These are phyloP conservation scores for Spodoptera exigua DNA, from an alignment of 2,888 invertebrate species.

Conservation along the genomic window DNA sequence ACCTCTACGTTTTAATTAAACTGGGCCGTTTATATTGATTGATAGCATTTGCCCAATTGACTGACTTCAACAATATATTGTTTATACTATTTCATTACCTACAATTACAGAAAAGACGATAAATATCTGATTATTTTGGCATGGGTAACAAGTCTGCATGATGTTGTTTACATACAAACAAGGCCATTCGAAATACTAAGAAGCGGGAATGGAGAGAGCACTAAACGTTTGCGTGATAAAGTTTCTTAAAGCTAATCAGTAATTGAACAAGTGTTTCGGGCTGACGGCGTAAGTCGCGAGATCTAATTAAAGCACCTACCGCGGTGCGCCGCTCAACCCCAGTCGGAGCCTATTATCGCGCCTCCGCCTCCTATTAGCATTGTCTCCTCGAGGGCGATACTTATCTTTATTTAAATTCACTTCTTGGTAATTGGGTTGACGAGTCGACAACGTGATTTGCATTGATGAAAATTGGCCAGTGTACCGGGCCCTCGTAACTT, in stretches of 20 bases:
- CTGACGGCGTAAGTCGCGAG: slow-evolving; percentile 85
- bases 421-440: slow-evolving; percentile 90
- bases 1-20: slow-evolving; percentile 43
- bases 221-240: slow-evolving; percentile 73
- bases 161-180: slow-evolving; percentile 25
- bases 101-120: background rate
- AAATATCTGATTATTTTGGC: slow-evolving; percentile 1
- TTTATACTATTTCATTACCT: slow-evolving; percentile 10
- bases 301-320: slow-evolving; percentile 88
- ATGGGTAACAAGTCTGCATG: background rate
- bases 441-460: slow-evolving; percentile 90
- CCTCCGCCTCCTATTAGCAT: slow-evolving; percentile 88
- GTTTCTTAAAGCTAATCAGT: slow-evolving; percentile 83
- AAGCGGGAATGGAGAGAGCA: slow-evolving; percentile 8
- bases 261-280: slow-evolving; percentile 88
- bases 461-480: slow-evolving; percentile 88
- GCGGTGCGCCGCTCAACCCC: slow-evolving; percentile 75
- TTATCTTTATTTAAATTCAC: slow-evolving; percentile 90
- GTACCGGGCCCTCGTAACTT: slow-evolving; percentile 78
- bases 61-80: slow-evolving; percentile 11
- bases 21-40: slow-evolving; percentile 19
- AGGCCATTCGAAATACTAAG: slow-evolving; percentile 9
- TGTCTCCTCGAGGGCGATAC: slow-evolving; percentile 89
- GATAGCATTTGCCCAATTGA: slow-evolving; percentile 22
- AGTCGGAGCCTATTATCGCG: slow-evolving; percentile 87